Conservation (phyloP, 2,888 invertebrate genomes). For the Drosophila tripunctata region DNA sequence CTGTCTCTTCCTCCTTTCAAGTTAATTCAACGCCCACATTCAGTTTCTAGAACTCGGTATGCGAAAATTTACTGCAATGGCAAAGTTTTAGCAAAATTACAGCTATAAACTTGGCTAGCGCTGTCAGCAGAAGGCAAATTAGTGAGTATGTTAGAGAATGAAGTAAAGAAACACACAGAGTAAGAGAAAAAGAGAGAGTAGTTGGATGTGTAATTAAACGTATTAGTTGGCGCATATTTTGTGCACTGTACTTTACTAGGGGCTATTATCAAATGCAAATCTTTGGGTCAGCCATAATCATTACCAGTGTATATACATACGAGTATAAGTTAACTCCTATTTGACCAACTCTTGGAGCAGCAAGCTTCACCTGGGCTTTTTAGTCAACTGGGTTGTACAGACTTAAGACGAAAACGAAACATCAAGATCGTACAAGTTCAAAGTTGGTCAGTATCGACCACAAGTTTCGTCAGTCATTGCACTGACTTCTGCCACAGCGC, state of each 20-base stretch:
- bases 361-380: too few relatives aligned
- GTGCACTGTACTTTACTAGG: slow-evolving; percentile 20
- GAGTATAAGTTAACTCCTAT: slow-evolving; percentile 5
- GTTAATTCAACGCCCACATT: slow-evolving; percentile 27
- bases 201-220: slow-evolving; percentile 59
- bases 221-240: slow-evolving; percentile 50
- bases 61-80: slow-evolving; percentile 58
- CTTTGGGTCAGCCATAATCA: slow-evolving; percentile 38
- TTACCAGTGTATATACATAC: slow-evolving; percentile 2
- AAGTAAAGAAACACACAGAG: neutral
- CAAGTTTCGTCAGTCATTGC: too few relatives aligned
- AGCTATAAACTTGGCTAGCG: slow-evolving; percentile 60
- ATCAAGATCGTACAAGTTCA: too few relatives aligned
- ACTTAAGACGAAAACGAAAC: too few relatives aligned
- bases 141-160: slow-evolving; percentile 13
- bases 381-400: too few relatives aligned
- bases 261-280: slow-evolving; percentile 51
- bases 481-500: too few relatives aligned
- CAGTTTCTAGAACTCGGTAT: slow-evolving; percentile 6
- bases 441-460: too few relatives aligned
- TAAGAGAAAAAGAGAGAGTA: neutral
- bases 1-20: slow-evolving; percentile 1
- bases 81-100: slow-evolving; percentile 70
- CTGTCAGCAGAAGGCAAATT: slow-evolving; percentile 63
- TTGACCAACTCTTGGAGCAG: neutral